These are phyloP conservation scores for Amphiprion ocellaris DNA, from an alignment of 2,113 vertebrate genomes.

Conservation along the genomic window DNA sequence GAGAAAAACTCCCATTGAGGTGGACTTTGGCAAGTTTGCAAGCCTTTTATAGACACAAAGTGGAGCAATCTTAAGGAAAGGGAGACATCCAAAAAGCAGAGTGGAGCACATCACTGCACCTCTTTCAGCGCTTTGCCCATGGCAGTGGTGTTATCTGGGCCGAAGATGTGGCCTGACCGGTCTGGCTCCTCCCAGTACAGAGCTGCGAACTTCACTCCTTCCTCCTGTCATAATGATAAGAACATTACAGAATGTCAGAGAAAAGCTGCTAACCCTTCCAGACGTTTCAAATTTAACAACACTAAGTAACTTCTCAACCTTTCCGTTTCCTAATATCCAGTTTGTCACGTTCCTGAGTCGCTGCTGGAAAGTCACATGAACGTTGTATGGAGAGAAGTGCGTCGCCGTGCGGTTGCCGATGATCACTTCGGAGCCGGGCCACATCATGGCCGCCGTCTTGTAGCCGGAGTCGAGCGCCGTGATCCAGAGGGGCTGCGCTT, in stretches of 20 bases:
- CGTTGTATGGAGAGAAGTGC: slow-evolving; percentile 87
- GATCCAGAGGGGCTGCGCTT: slow-evolving; percentile 93
- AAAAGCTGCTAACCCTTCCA: too few relatives aligned
- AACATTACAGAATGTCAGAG: not conserved
- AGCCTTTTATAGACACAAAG: too few relatives aligned
- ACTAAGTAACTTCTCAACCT: slow-evolving; percentile 48
- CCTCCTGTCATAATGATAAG: slow-evolving; percentile 46
- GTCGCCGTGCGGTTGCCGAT: slow-evolving; percentile 84
- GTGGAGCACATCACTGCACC: slow-evolving; percentile 41
- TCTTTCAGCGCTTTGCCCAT: slow-evolving; percentile 87
- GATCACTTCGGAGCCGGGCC: slow-evolving; percentile 91
- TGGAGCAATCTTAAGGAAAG: too few relatives aligned
- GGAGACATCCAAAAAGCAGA: too few relatives aligned
- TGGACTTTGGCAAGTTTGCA: too few relatives aligned
- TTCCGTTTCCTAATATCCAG: slow-evolving; percentile 83
- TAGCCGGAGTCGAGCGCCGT: slow-evolving; percentile 87
- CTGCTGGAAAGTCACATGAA: slow-evolving; percentile 83
- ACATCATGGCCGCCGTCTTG: slow-evolving; percentile 92
- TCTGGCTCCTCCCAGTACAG: slow-evolving; percentile 98
- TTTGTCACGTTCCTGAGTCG: slow-evolving; percentile 84
- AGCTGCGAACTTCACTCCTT: slow-evolving; percentile 83
- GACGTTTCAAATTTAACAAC: too few relatives aligned
- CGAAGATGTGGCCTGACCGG: slow-evolving; percentile 88
- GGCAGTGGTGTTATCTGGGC: slow-evolving; percentile 86
- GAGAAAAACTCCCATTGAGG: too few relatives aligned